Evolutionary conservation across 2,888 invertebrate species (phyloP).

Genomic region (Glaucopsyche alexis): DNA sequence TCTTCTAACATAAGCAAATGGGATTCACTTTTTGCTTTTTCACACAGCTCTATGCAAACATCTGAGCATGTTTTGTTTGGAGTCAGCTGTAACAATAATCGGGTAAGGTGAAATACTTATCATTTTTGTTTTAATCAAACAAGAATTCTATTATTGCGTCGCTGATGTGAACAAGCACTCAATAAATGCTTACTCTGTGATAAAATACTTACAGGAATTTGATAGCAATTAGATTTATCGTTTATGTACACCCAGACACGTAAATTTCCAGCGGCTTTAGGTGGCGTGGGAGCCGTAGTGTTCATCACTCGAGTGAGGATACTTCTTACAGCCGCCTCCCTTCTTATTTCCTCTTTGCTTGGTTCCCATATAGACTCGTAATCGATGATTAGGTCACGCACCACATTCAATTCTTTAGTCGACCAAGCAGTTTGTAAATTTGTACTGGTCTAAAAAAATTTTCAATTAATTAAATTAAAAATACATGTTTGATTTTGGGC

Average conservation of each 20-base stretch:
- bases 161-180: background rate
- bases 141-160: no score
- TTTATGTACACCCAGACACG: slow-evolving; percentile 88
- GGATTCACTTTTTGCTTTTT: slow-evolving; percentile 82
- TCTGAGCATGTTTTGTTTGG: slow-evolving; percentile 89
- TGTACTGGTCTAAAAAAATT: slow-evolving; percentile 53
- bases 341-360: slow-evolving; percentile 85
- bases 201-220: slow-evolving; percentile 76
- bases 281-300: slow-evolving; percentile 78
- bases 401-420: slow-evolving; percentile 85
- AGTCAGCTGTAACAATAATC: slow-evolving; percentile 78
- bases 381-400: slow-evolving; percentile 87
- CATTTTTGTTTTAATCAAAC: no score
- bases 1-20: slow-evolving; percentile 89
- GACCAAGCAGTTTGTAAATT: slow-evolving; percentile 81
- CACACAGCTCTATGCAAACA: slow-evolving; percentile 85
- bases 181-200: no score
- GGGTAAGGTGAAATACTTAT: background rate
- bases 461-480: no score
- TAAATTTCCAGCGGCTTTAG: slow-evolving; percentile 87
- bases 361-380: slow-evolving; percentile 90
- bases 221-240: slow-evolving; percentile 76
- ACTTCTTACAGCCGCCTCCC: slow-evolving; percentile 87
- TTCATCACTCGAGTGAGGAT: slow-evolving; percentile 86
- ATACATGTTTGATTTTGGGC: no score